These are phyloP conservation scores for Halesus radiatus DNA, from an alignment of 1,140 invertebrate species.

Conservation along the genomic window DNA sequence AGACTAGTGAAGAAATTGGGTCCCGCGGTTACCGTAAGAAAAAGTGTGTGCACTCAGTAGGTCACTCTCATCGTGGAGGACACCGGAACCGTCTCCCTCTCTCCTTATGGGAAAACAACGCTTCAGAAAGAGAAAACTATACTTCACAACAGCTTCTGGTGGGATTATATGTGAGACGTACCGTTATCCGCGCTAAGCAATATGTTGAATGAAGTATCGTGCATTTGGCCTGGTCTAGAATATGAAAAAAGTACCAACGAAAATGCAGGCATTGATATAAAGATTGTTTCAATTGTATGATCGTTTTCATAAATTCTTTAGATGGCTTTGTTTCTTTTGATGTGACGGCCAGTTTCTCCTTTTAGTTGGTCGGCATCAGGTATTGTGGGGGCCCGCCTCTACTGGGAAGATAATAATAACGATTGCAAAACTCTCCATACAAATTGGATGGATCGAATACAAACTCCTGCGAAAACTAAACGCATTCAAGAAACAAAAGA, in stretches of 20 bases:
- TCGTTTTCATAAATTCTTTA: not conserved
- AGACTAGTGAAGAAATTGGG: constrained; percentile 64
- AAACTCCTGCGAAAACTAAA: constrained; percentile 16
- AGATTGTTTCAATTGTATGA: not conserved
- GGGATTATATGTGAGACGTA: constrained; percentile 59
- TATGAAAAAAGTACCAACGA: not conserved
- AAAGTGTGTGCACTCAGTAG: constrained; percentile 68
- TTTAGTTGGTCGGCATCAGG: not conserved
- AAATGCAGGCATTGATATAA: not conserved
- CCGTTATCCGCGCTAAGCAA: constrained; percentile 58
- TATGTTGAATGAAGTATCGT: constrained; percentile 51
- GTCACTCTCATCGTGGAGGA: constrained; percentile 68
- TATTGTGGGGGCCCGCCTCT: not conserved
- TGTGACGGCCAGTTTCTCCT: not conserved
- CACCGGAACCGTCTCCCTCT: constrained; percentile 60
- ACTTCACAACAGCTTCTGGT: not conserved
- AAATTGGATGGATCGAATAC: constrained; percentile 32
- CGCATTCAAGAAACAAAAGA: not conserved
- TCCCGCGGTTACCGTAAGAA: constrained; percentile 66
- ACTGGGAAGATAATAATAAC: not conserved
- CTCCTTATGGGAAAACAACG: constrained; percentile 17
- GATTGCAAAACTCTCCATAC: constrained; percentile 22
- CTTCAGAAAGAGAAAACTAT: constrained; percentile 57
- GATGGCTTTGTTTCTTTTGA: not conserved
- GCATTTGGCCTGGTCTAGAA: constrained; percentile 38